Conservation (phyloP, 2,113 vertebrate species). For the Heteronetta atricapilla region DNA sequence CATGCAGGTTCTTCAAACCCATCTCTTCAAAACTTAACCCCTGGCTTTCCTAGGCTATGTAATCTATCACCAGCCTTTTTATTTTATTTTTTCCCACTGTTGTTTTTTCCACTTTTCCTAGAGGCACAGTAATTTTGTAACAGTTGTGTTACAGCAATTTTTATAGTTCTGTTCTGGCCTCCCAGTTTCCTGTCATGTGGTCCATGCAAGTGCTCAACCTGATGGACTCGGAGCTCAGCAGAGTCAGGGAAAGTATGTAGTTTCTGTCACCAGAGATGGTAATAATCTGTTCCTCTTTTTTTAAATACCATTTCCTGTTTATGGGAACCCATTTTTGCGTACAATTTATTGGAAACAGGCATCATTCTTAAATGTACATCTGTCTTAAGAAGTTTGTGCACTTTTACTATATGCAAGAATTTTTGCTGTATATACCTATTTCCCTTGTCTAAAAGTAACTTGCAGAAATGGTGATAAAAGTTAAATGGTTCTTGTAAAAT, state of each 20-base stretch:
- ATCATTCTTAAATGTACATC: slow-evolving; percentile 13
- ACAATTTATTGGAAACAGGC: slow-evolving; percentile 4
- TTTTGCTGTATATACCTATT: slow-evolving; percentile 45
- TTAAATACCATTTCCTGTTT: background rate
- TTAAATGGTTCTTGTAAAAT: slow-evolving; percentile 75
- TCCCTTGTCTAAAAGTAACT: slow-evolving; percentile 50
- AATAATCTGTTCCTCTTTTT: slow-evolving; percentile 11
- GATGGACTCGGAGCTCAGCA: background rate
- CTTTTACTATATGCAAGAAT: background rate
- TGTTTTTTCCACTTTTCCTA: background rate
- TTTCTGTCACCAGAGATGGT: background rate
- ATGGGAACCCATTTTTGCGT: background rate
- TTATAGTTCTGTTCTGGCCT: background rate
- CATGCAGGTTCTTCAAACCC: background rate
- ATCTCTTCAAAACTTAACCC: background rate
- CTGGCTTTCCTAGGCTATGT: background rate
- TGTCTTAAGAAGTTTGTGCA: background rate
- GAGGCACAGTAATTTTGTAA: background rate
- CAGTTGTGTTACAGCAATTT: background rate
- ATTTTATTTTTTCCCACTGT: background rate
- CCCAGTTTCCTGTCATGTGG: background rate
- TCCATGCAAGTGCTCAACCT: background rate
- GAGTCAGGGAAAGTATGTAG: background rate
- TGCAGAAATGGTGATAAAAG: slow-evolving; percentile 67
- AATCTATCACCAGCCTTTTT: background rate